Evolutionary conservation across 2,888 invertebrate species (phyloP), one percentile per base, ranked within the genome.

Genomic region (Eupeodes luniger): DNA sequence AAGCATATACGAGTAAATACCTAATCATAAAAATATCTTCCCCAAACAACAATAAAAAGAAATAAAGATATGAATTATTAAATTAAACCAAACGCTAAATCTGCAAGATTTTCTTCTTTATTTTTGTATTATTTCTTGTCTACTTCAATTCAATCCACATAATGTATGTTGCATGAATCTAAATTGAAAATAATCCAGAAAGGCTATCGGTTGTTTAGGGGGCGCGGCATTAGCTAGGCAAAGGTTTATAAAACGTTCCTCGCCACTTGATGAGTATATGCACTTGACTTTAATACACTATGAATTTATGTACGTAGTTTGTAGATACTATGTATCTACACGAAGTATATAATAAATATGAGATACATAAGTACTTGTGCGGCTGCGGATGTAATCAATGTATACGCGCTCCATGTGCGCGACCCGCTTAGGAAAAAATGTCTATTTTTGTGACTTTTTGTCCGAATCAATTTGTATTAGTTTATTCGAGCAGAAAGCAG

Each of bases 251-350:
- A 67, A 67, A 67, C 34, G 67, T 12, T 51, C 6, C 36, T 67
- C 6, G 16, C 66, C 40, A 67, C 77, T 81, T 67, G 40, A 81
- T 77, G 40, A 81, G 61, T 70, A 53, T 77, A 44, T 74, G 70
- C 85, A 85, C 85, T 85, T 81, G 85, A 85, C 77, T 74, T 67
- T 85, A 85, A 67, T 67, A 67, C n/a, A 81, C 72, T 74, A 67
- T 51, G 19, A 85, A 55, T 19, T 5, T 34, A 51, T 49, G 59
- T 36, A 81, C 47, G 72, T 14, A 34, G 44, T 66, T 14, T 40
- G 2, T 1, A 40, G n/a, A 16, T 10, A 59, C 5, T 2, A 27
- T 27, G 7, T 14, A 53, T n/a, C 53, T 53, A n/a, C 0, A 14
- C 4, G n/a, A 16, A 2, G 9, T 27, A 57, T 12, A 27, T 9